Evolutionary conservation across 2,113 vertebrate species (phyloP).

Genomic region (Riparia riparia): DNA sequence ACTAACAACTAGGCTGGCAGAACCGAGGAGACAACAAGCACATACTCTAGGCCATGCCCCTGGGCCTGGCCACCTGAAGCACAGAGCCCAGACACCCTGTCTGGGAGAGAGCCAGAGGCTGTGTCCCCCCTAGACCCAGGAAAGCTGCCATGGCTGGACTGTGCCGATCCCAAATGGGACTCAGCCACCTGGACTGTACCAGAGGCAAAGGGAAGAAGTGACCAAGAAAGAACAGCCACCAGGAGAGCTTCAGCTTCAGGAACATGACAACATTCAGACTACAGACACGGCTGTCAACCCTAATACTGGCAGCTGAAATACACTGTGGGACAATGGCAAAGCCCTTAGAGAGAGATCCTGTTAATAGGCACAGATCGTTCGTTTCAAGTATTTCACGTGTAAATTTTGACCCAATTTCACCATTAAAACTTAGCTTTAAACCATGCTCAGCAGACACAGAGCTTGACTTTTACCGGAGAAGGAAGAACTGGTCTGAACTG

Average conservation of each 20-base stretch:
- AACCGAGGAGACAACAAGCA: background rate
- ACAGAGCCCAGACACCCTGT: background rate
- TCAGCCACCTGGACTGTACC: rapidly evolving
- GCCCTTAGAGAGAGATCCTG: background rate
- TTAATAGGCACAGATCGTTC: rapidly evolving
- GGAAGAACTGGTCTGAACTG: background rate
- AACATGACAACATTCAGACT: background rate
- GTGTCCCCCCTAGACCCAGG: rapidly evolving
- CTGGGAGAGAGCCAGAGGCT: background rate
- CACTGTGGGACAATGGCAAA: background rate
- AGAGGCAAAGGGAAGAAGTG: rapidly evolving
- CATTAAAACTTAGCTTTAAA: background rate
- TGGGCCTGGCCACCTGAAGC: background rate
- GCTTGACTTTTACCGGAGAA: background rate
- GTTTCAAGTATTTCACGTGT: background rate
- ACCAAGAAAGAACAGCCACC: background rate
- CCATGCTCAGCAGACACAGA: background rate
- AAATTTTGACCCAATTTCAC: background rate
- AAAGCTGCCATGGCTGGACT: rapidly evolving
- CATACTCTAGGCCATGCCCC: rapidly evolving
- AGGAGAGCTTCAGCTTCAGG: background rate
- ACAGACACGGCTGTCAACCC: rapidly evolving
- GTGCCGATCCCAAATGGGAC: rapidly evolving
- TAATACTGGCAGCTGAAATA: background rate
- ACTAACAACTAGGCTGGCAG: background rate